Percentiles rank a stretch among this genome's conserved stretches.
Evolutionary conservation across 2,797 vertebrate species (phyloP).

Genomic region (Pseudochromis fuscus): DNA sequence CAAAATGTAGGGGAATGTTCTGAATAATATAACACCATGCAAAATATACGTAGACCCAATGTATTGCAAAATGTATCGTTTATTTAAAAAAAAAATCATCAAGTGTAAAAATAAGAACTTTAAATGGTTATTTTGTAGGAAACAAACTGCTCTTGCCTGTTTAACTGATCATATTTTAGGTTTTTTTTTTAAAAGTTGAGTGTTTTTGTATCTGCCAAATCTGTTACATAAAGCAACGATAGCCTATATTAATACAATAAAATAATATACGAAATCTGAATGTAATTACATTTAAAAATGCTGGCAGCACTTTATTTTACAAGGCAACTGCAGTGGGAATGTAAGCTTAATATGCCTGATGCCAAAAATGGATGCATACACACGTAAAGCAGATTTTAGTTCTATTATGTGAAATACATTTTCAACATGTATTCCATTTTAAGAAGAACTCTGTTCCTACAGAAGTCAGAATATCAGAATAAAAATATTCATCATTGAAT

Average conservation of each 20-base stretch:
- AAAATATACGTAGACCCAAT: not conserved
- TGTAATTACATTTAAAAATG: not conserved
- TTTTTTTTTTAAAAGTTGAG: not conserved
- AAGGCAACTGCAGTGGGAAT: not conserved
- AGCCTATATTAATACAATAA: not conserved
- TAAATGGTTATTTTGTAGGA: not conserved
- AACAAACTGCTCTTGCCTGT: not conserved
- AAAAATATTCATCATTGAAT: too few species aligned
- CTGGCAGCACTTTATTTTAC: not conserved
- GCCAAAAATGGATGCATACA: not conserved
- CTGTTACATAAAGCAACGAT: not conserved
- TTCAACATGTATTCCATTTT: not conserved
- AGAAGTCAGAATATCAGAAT: conserved; percentile 1
- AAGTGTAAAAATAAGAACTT: not conserved
- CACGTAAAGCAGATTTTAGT: too few species aligned
- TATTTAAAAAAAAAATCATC: not conserved
- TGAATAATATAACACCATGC: not conserved
- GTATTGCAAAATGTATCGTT: not conserved
- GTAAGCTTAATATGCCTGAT: not conserved
- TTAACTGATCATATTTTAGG: too few species aligned
- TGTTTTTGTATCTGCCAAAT: not conserved
- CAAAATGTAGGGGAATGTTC: not conserved
- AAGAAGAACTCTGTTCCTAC: not conserved
- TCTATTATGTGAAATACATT: not conserved
- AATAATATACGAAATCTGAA: not conserved